Conservation (phyloP, 2,113 vertebrate species). For the Maccullochella peelii region DNA sequence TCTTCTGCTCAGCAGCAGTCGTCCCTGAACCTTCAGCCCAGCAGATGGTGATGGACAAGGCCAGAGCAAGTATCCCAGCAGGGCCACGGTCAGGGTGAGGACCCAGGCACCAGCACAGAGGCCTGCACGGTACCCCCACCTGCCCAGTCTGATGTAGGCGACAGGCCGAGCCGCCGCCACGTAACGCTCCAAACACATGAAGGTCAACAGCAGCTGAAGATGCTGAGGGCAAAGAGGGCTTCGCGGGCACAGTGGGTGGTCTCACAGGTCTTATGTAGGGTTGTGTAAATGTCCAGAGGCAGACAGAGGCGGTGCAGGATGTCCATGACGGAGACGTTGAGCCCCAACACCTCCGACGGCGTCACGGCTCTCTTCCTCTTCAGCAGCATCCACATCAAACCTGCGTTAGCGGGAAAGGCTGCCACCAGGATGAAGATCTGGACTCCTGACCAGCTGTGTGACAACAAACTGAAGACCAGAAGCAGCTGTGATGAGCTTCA, state of each 20-base stretch:
- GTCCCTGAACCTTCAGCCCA: slow-evolving; percentile 17
- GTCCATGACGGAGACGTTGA: slow-evolving; percentile 58
- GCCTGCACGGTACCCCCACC: slow-evolving; percentile 36
- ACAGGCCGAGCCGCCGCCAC: slow-evolving; percentile 53
- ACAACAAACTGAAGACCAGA: background rate
- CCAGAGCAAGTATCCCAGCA: slow-evolving; percentile 16
- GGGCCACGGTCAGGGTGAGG: slow-evolving; percentile 35
- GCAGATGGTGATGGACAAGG: slow-evolving; percentile 27
- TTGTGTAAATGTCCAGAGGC: slow-evolving; percentile 24
- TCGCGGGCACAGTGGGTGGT: background rate
- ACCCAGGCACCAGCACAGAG: slow-evolving; percentile 52
- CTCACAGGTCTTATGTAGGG: background rate
- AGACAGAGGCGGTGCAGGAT: slow-evolving; percentile 52
- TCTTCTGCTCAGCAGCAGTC: slow-evolving; percentile 45
- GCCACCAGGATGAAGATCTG: slow-evolving; percentile 36
- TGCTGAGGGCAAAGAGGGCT: slow-evolving; percentile 35
- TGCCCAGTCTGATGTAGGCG: slow-evolving; percentile 47
- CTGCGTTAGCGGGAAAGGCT: slow-evolving; percentile 44
- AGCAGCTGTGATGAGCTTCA: background rate
- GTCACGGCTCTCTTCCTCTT: slow-evolving; percentile 35
- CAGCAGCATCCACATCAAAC: slow-evolving; percentile 62
- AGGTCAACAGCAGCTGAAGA: slow-evolving; percentile 63
- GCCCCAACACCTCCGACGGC: slow-evolving; percentile 61
- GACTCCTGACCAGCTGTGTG: slow-evolving; percentile 11
- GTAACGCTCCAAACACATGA: slow-evolving; percentile 76